A percentile compares a stretch with the other conserved stretches of the same genome.
These are phyloP conservation scores for Petrocephalus schoutedeni DNA, from an alignment of 2,797 vertebrate species.

Conservation along the genomic window DNA sequence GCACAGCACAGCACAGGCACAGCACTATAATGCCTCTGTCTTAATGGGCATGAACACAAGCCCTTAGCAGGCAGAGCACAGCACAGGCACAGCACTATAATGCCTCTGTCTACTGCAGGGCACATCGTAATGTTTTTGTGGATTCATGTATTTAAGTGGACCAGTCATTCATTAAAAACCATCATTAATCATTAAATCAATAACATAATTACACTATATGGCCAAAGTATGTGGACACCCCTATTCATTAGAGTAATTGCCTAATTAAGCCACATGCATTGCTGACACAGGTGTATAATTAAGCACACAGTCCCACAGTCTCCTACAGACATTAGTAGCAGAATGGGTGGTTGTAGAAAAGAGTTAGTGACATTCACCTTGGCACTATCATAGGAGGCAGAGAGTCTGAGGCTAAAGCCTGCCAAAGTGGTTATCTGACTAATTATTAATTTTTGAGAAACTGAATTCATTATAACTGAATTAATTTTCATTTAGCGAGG, in stretches of 20 bases:
- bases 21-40: no score
- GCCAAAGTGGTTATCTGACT: not conserved
- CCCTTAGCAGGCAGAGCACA: no score
- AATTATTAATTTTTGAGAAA: not conserved
- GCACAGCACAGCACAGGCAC: not conserved
- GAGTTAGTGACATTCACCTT: not conserved
- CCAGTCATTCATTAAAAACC: not conserved
- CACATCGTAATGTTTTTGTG: not conserved
- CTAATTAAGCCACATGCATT: not conserved
- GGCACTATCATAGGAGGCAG: not conserved
- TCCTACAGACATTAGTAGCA: not conserved
- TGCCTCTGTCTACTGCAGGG: not conserved
- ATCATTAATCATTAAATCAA: not conserved
- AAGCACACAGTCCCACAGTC: not conserved
- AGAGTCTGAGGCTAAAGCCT: not conserved
- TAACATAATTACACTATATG: not conserved
- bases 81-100: not conserved
- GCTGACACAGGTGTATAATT: not conserved
- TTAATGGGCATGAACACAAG: no score
- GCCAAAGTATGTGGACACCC: not conserved
- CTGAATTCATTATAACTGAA: slow-evolving; percentile 8
- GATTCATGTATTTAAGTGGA: not conserved
- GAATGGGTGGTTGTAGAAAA: not conserved
- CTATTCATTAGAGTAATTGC: not conserved
- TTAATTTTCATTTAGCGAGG: not conserved